A percentile compares a stretch with the other conserved stretches of the same genome.
These are phyloP conservation scores for Cavia porcellus DNA, from an alignment of 2,113 vertebrate genomes.

Conservation along the genomic window DNA sequence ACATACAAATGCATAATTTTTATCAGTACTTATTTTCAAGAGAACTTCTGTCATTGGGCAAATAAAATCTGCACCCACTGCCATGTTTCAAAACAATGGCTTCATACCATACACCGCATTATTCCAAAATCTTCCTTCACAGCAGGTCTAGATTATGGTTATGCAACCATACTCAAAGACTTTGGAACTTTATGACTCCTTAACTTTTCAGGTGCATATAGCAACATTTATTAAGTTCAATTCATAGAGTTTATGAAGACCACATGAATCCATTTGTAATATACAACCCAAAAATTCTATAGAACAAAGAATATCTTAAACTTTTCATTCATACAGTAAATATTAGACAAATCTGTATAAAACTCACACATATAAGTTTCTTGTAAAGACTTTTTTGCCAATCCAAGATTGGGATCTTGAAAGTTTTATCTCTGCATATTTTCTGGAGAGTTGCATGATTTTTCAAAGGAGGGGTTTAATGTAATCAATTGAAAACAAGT, in stretches of 20 bases:
- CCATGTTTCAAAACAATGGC: not conserved
- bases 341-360: not conserved
- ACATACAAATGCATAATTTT: not conserved
- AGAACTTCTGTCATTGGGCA: not conserved
- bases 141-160: not conserved
- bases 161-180: not conserved
- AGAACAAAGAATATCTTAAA: slow-evolving; percentile 1
- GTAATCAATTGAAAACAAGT: not conserved
- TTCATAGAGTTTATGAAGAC: not conserved
- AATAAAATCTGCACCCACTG: not conserved
- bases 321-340: slow-evolving; percentile 4
- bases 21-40: not conserved
- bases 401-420: not conserved
- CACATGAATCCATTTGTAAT: not conserved
- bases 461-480: not conserved
- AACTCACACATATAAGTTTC: slow-evolving; percentile 19
- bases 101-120: not conserved
- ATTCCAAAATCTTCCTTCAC: not conserved
- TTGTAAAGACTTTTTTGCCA: slow-evolving; percentile 14
- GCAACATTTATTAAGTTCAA: slow-evolving; percentile 2
- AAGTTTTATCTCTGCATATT: not conserved
- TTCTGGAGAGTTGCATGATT: not conserved
- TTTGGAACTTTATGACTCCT: not conserved
- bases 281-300: not conserved
- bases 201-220: not conserved